Conservation (phyloP, 1,140 invertebrate species). For the Conopomorpha cramerella region DNA sequence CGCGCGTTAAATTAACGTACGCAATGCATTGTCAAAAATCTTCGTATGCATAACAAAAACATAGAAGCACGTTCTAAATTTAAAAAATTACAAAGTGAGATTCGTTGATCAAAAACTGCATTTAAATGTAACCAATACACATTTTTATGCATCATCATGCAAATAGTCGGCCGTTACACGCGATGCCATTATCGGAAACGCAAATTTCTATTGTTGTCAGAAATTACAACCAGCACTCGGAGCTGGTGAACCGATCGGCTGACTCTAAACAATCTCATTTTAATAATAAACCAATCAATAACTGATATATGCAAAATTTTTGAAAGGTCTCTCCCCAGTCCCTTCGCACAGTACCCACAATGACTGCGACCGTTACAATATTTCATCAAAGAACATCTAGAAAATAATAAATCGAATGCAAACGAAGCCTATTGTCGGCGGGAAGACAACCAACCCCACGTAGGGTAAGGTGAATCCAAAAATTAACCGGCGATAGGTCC, state of each 20-base stretch:
- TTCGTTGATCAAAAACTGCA: no score
- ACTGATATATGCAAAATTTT: slow-evolving; percentile 57
- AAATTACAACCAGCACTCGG: slow-evolving; percentile 40
- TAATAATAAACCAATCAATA: slow-evolving; percentile 59
- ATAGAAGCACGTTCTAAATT: no score
- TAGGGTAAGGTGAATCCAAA: slow-evolving; percentile 48
- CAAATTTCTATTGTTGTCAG: slow-evolving; percentile 30
- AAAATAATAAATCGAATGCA: slow-evolving; percentile 49
- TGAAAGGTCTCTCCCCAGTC: no score
- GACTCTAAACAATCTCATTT: slow-evolving; percentile 34
- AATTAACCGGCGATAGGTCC: slow-evolving; percentile 55
- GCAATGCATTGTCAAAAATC: no score
- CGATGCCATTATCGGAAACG: slow-evolving; percentile 22
- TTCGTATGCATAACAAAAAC: no score
- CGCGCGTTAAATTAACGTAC: no score
- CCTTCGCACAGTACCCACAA: no score
- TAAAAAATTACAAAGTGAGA: no score
- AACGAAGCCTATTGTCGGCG: no score
- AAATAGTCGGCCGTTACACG: slow-evolving; percentile 7
- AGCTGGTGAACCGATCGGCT: slow-evolving; percentile 45
- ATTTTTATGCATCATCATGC: slow-evolving; percentile 11
- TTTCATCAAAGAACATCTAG: slow-evolving; percentile 51
- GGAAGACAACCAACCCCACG: no score
- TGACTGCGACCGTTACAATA: slow-evolving; percentile 46
- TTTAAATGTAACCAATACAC: no score